Evolutionary conservation across 2,888 invertebrate genomes (phyloP), one percentile per base, ranked within the genome.

Genomic region (Aleiodes testaceus): DNA sequence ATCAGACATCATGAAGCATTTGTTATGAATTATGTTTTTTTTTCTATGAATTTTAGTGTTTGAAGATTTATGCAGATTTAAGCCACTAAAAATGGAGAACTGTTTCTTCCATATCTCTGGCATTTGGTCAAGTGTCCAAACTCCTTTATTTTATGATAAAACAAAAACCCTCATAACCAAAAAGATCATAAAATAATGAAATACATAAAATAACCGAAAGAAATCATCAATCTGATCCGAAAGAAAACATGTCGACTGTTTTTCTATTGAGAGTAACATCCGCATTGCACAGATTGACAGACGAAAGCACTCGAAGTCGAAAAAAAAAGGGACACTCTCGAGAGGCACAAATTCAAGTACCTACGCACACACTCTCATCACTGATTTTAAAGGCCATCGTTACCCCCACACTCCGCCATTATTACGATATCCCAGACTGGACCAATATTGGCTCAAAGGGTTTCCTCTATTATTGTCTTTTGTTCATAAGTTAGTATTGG

Each of bases 381-480:
- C 52, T 64, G 65, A 69, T 66, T 44, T 59, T 64, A 42, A 50
- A 65, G 71, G 67, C 66, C 78, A 73, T 79, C 80, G 79, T 78
- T 81, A 79, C 81, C 79, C 81, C 80, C 78, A 76, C 78, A 76
- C 79, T 74, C 73, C 79, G 80, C 83, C 82, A 82, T 84, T 84
- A 84, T 84, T 84, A 75, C 82, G 81, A 84, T 83, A 84, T 82
- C 36, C 36, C 42, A 79, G 81, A 74, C 78, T 83, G 82, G 79
- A 80, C 82, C 82, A 84, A 84, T 84, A 84, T 84, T 84, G 78
- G 84, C 79, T 80, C 80, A 82, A 84, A 84, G 84, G 84, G 84
- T 83, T 84, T 82, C 18, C 80, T 69, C 81, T 78, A 79, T 83
- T 81, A 84, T 84, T 84, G 83, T 83, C 83, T 83, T 81, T 80